phyloP scores from a whole-genome alignment of 53 echinoderm and acorn worm genomes.

The Astropecten irregularis region DNA sequence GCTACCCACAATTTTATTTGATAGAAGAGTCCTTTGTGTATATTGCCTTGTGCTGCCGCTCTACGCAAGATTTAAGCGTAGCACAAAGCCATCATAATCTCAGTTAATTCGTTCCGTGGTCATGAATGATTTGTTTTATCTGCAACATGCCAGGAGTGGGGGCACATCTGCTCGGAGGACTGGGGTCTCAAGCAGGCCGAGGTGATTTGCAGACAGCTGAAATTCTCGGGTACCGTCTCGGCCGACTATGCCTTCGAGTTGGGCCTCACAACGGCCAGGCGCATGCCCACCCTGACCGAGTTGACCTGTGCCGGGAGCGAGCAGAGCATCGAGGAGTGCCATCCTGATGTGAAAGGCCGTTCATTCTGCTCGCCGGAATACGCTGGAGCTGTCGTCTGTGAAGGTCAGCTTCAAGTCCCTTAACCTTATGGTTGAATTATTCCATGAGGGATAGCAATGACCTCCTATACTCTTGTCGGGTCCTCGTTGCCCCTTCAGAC shows the following conservation, averaged over 20 bases:
- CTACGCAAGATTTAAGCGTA: too few relatives aligned
- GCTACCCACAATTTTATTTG: too few relatives aligned
- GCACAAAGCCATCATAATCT: too few relatives aligned
- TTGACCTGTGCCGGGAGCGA: constrained; percentile 26
- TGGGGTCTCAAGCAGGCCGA: neutral
- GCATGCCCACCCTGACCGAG: neutral
- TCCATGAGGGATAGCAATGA: neutral
- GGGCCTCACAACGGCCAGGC: neutral
- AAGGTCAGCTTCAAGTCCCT: too few relatives aligned
- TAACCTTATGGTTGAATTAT: neutral
- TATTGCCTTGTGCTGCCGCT: too few relatives aligned
- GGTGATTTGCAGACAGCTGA: constrained; percentile 42
- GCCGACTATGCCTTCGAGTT: neutral
- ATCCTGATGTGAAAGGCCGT: neutral
- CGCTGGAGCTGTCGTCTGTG: constrained; percentile 18
- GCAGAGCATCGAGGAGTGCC: constrained; percentile 17
- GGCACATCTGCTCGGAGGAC: neutral
- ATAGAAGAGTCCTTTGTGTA: too few relatives aligned
- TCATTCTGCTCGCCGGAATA: constrained; percentile 5
- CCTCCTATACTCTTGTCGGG: neutral
- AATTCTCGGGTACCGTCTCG: constrained; percentile 1
- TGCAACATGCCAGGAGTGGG: constrained; percentile 25
- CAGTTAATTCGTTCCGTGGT: too few relatives aligned
- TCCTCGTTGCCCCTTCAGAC: too few relatives aligned
- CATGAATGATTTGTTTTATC: too few relatives aligned